Evolutionary conservation across 2,888 invertebrate genomes (phyloP).

Genomic region (Therioaphis trifolii): DNA sequence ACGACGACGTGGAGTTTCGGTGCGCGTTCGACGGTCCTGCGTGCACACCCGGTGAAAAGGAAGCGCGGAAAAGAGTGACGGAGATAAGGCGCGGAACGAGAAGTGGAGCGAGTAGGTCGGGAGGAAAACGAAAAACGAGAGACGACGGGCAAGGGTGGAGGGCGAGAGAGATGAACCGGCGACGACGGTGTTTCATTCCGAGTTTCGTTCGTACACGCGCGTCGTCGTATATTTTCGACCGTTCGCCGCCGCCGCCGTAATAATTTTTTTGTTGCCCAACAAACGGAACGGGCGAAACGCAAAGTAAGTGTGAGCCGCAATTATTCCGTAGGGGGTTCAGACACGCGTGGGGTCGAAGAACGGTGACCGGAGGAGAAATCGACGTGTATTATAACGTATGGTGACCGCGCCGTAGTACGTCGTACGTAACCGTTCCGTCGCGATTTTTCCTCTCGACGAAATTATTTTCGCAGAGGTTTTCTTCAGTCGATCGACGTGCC

Average conservation of each 20-base stretch:
- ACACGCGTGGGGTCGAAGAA: too few relatives aligned
- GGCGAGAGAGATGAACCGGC: background rate
- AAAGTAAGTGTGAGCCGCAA: background rate
- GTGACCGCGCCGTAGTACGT: too few relatives aligned
- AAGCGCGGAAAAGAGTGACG: too few relatives aligned
- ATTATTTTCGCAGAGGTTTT: too few relatives aligned
- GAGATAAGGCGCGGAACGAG: too few relatives aligned
- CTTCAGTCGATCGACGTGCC: too few relatives aligned
- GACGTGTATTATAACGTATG: too few relatives aligned
- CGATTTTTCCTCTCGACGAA: too few relatives aligned
- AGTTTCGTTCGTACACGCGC: background rate
- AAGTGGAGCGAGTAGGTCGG: background rate
- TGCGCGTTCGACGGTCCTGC: background rate
- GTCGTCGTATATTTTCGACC: background rate
- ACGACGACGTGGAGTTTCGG: constrained; percentile 1
- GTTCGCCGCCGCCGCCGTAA: background rate
- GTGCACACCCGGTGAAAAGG: too few relatives aligned
- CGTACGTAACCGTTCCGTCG: too few relatives aligned
- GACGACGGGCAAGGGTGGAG: background rate
- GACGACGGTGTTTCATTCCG: background rate
- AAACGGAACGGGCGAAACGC: background rate
- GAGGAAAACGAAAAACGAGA: background rate
- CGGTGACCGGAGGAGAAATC: too few relatives aligned
- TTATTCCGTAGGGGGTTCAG: too few relatives aligned
- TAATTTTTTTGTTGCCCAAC: background rate